These are phyloP conservation scores for Syngnathus acus DNA, from an alignment of 2,797 vertebrate genomes.

Conservation along the genomic window DNA sequence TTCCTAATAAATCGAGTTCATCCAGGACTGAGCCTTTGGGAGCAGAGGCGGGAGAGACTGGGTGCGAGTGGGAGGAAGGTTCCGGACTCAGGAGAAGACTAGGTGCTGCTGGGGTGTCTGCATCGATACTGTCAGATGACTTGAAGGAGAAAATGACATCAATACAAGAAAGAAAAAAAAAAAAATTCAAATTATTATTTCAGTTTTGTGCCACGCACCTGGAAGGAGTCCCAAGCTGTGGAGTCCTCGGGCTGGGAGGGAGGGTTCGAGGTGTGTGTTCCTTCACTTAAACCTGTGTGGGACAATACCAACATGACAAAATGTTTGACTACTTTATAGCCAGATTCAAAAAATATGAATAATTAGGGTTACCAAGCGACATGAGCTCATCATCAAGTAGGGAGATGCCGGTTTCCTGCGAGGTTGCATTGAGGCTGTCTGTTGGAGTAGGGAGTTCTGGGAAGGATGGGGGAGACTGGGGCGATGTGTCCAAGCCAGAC, in stretches of 20 bases:
- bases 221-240: constrained; percentile 88
- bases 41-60: constrained; percentile 34
- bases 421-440: constrained; percentile 55
- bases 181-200: too few relatives aligned
- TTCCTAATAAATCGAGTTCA: constrained; percentile 90
- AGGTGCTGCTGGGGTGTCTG: constrained; percentile 55
- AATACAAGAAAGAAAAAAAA: not conserved
- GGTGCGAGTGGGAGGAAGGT: constrained; percentile 30
- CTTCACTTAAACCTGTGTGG: constrained; percentile 81
- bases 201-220: constrained; percentile 74
- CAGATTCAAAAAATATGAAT: too few relatives aligned
- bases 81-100: constrained; percentile 60
- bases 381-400: constrained; percentile 98
- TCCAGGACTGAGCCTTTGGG: constrained; percentile 72
- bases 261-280: constrained; percentile 66
- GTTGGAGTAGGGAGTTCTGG: constrained; percentile 72
- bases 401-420: constrained; percentile 77
- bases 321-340: too few relatives aligned
- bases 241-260: constrained; percentile 73
- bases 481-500: constrained; percentile 84
- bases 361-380: constrained; percentile 81
- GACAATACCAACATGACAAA: not conserved
- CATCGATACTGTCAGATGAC: constrained; percentile 83
- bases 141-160: constrained; percentile 37
- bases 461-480: constrained; percentile 71